These are phyloP conservation scores for Ophion obscuratus DNA, from an alignment of 2,888 invertebrate genomes.

Conservation along the genomic window DNA sequence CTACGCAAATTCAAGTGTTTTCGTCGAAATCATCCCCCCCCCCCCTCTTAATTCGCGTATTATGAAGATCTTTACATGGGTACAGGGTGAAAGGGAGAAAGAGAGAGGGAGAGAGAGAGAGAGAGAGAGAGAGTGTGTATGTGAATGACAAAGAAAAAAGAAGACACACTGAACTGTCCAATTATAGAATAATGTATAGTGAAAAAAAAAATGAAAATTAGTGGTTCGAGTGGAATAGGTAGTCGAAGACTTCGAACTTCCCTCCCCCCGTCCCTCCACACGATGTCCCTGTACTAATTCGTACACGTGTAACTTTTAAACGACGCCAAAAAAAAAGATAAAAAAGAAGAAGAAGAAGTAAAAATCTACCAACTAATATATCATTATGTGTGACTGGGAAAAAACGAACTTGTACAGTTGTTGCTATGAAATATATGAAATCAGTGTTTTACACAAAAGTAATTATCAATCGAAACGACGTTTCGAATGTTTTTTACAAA, in stretches of 20 bases:
- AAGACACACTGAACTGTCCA: neutral
- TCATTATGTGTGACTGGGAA: conserved; percentile 80
- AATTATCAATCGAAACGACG: conserved; percentile 65
- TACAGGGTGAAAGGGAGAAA: conserved; percentile 9
- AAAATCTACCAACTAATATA: conserved; percentile 68
- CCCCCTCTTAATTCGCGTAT: neutral
- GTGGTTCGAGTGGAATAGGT: conserved; percentile 42
- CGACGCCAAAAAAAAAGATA: conserved; percentile 33
- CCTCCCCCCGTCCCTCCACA: conserved; percentile 1
- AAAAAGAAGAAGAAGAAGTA: conserved; percentile 29
- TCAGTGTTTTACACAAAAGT: conserved; percentile 83
- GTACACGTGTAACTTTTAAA: conserved; percentile 52
- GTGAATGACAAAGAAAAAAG: neutral
- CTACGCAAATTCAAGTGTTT: no score
- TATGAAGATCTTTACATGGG: neutral
- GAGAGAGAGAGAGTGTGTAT: neutral
- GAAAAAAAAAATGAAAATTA: neutral
- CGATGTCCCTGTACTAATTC: conserved; percentile 49
- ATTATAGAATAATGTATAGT: conserved; percentile 16
- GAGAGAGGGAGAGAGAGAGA: neutral
- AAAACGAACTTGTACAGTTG: conserved; percentile 81
- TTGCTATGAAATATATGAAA: conserved; percentile 84
- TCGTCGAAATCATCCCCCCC: neutral
- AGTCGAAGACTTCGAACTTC: conserved; percentile 2
- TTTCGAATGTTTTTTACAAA: neutral